These are phyloP conservation scores for Drosophila eohydei DNA, from an alignment of 2,888 invertebrate species.

Conservation along the genomic window DNA sequence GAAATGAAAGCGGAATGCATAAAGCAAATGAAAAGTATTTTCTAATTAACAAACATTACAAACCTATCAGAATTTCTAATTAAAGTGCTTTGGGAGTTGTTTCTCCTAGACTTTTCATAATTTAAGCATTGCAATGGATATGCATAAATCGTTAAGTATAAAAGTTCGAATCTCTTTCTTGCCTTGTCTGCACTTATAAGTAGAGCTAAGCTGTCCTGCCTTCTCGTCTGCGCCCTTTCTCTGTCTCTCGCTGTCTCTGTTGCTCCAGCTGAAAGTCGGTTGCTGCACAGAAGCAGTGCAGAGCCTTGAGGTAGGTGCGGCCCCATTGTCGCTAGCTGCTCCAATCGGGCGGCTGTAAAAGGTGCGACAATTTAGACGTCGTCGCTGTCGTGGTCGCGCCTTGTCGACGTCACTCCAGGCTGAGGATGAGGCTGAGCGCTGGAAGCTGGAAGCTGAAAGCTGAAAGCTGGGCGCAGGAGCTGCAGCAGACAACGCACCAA, in stretches of 20 bases:
- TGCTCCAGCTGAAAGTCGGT: neutral
- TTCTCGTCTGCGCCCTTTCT: neutral
- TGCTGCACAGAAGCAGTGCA: slow-evolving; percentile 2
- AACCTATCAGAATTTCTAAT: too few relatives aligned
- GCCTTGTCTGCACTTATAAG: neutral
- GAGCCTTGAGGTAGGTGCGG: slow-evolving; percentile 27
- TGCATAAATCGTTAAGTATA: too few relatives aligned
- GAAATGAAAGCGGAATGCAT: too few relatives aligned
- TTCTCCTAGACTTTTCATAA: too few relatives aligned
- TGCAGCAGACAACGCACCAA: slow-evolving; percentile 45
- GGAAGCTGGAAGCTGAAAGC: neutral
- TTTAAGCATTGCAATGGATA: too few relatives aligned
- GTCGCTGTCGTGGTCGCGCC: slow-evolving; percentile 52
- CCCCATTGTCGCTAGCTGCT: slow-evolving; percentile 23
- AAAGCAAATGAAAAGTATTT: too few relatives aligned
- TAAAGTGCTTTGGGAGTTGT: too few relatives aligned
- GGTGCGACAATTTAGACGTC: slow-evolving; percentile 74
- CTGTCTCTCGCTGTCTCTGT: neutral
- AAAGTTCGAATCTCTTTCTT: neutral
- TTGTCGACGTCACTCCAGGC: slow-evolving; percentile 59
- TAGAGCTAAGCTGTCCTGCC: too few relatives aligned
- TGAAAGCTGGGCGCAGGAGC: slow-evolving; percentile 3
- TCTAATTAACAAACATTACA: too few relatives aligned
- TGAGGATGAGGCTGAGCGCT: slow-evolving; percentile 2
- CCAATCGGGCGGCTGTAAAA: slow-evolving; percentile 55